These are phyloP conservation scores for Poeciliopsis retropinna DNA, from an alignment of 2,113 vertebrate genomes.

Conservation along the genomic window DNA sequence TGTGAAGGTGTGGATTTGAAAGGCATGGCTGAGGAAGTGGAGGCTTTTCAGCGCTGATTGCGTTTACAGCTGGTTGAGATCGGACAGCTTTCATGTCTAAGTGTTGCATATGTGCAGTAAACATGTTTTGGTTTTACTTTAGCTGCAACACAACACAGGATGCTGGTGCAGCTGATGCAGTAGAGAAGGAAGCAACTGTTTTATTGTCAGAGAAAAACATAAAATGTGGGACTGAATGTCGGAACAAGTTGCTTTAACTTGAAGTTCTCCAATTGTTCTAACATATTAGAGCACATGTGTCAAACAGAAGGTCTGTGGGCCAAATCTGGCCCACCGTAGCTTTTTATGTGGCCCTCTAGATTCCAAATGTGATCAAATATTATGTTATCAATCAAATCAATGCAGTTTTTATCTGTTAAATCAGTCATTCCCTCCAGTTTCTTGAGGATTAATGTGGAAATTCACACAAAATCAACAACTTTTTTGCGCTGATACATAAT, in stretches of 20 bases:
- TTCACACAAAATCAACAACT: no score
- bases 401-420: no score
- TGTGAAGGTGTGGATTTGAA: not conserved
- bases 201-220: not conserved
- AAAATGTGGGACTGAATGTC: not conserved
- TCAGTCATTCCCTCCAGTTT: no score
- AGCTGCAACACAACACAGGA: not conserved
- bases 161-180: not conserved
- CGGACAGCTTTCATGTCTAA: not conserved
- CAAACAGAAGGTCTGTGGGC: no score
- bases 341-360: no score
- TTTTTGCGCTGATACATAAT: no score
- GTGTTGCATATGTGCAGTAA: slow-evolving; percentile 1
- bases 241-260: not conserved
- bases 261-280: no score
- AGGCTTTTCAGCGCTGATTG: not conserved
- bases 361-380: no score
- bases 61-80: not conserved
- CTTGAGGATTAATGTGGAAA: no score
- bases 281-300: no score
- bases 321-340: no score
- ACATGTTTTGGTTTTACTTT: not conserved
- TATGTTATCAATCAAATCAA: no score
- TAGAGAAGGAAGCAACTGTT: not conserved
- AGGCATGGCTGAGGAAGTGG: not conserved